Conservation (phyloP, 2,888 invertebrate genomes). For the Cloeon dipterum region DNA sequence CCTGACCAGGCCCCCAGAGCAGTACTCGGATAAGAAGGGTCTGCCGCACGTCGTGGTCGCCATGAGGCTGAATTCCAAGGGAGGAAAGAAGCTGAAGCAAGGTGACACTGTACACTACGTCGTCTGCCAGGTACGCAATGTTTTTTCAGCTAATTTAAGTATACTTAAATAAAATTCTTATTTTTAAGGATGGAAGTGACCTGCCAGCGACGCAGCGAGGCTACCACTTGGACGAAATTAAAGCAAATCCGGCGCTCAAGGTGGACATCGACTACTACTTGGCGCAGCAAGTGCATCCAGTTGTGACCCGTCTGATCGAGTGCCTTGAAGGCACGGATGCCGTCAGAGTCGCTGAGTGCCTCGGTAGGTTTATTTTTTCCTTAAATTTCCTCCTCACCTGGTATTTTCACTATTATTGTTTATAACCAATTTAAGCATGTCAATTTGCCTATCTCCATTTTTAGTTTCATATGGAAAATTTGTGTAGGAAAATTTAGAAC, state of each 20-base stretch:
- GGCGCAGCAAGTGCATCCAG: conserved; percentile 41
- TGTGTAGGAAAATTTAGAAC: no score
- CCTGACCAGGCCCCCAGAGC: conserved; percentile 40
- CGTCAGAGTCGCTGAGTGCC: conserved; percentile 66
- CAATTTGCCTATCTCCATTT: no score
- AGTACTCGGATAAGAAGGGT: conserved; percentile 63
- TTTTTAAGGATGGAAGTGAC: conserved; percentile 53
- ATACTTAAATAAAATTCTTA: no score
- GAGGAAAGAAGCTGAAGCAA: conserved; percentile 59
- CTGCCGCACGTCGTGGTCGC: conserved; percentile 89
- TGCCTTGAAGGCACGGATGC: conserved; percentile 88
- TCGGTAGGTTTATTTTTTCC: conserved; percentile 42
- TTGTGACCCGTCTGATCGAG: conserved; percentile 81
- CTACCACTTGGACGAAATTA: conserved; percentile 81
- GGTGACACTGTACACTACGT: conserved; percentile 93
- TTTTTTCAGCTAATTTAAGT: no score
- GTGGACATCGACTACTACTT: conserved; percentile 82
- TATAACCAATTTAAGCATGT: no score
- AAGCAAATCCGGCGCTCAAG: conserved; percentile 33
- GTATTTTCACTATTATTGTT: no score
- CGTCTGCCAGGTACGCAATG: conserved; percentile 49
- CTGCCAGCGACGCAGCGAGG: conserved; percentile 71
- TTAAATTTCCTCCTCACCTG: no score
- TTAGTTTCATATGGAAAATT: no score
- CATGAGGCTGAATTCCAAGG: conserved; percentile 53